Evolutionary conservation across 1,140 invertebrate genomes (phyloP), one percentile per base, ranked within the genome.

Genomic region (Diploscapter pachys): DNA sequence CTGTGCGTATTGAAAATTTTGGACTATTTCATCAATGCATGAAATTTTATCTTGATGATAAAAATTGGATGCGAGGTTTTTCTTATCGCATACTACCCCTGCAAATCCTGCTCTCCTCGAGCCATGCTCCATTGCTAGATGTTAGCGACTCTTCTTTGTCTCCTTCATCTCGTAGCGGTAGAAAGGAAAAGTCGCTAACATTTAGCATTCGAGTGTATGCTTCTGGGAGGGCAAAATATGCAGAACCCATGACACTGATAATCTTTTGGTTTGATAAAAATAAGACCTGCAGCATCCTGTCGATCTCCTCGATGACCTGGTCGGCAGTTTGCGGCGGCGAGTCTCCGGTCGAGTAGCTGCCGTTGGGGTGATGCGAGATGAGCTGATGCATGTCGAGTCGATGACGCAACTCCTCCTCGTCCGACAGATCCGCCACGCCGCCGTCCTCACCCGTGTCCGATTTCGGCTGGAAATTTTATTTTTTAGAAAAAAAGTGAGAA

Each of bases 251-350:
- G 13, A 76, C 1, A 56, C 50, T 5, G 0, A 61, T 52, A 49
- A 56, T 8, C 9, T n/a, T 54, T 6, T 79, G 62, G 3, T 63
- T 13, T 63, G 31, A 31, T 31, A 31, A 31, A 31, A 67, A 66
- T 11, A 56, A 31, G 48, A 85, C 82, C 80, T 85, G 82, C 52
- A 85, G 78, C 66, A 85, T 85, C 66, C 86, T 81, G 69, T 85
- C 83, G 66, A 85, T 85, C 57, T 85, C 83, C 57, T 85, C 83
- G 63, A 85, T 85, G 6, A 85, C 83, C 76, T 85, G 81, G 71
- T 85, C 83, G 0, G 83, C 83, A 13, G 78, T 80, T 9, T 85
- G 73, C 6, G 84, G 84, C 8, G 80, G 81, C 4, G 72, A 72
- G 4, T 84, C 82, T 9, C 73, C 72, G 4, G 57, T 56, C 61